Evolutionary conservation across 2,113 vertebrate species (phyloP), one percentile per base, ranked within the genome.

Genomic region (Saimiri boliviensis): DNA sequence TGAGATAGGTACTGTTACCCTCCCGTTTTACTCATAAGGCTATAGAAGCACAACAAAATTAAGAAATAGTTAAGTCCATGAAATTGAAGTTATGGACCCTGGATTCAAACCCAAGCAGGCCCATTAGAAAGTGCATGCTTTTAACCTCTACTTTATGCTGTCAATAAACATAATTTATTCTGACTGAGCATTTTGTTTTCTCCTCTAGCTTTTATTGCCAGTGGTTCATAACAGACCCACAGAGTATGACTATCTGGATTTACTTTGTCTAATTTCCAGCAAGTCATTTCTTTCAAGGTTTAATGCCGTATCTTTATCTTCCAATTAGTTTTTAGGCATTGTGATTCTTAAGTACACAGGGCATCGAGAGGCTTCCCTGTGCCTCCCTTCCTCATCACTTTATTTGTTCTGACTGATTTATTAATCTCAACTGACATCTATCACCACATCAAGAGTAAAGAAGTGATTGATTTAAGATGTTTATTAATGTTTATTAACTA

Each of bases 401-500:
- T 60, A 30, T 87, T 85, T 58, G 4, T 91, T 94, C 89, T 86
- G 79, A 70, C 56, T 85, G 56, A 87, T 49, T 81, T 85, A 94
- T 81, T 81, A 76, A 92, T 95, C 80, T 92, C 3, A 2, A 30
- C 76, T 2, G 2, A 37, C 87, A 95, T 73, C 66, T 9, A 42
- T 58, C 20, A 73, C 56, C 63, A 84, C 56, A 96, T 77, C 91
- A 76, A 81, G 80, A 85, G 80, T 79, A 93, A 94, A 91, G 76
- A 56, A 85, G 30, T 93, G 68, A 92, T 92, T 97, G 94, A 96
- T 95, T 95, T 92, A 97, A 95, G 89, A 93, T 86, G 74, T 79
- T 94, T 95, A 86, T 96, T 96, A 89, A 73, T 94, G 91, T 94
- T 93, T 96, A 79, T 97, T 96, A 91, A 87, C 86, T 87, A 56